Percentiles rank a stretch among this genome's conserved stretches.
phyloP scores from a whole-genome alignment of 1,140 invertebrate species.

The Leptinotarsa texana region DNA sequence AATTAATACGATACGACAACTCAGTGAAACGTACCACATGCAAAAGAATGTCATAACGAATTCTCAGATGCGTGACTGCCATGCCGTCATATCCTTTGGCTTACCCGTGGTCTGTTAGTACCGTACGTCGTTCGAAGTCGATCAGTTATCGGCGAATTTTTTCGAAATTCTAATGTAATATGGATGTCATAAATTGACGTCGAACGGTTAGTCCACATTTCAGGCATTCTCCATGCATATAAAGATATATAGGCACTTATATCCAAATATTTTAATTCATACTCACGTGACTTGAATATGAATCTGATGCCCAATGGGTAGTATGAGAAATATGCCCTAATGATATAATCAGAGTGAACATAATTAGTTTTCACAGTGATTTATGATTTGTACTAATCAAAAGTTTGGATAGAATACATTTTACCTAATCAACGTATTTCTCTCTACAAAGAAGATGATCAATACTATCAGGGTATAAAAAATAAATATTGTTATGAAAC shows the following conservation, averaged over 20 bases:
- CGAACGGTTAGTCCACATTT: slow-evolving; percentile 5
- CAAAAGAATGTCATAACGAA: neutral
- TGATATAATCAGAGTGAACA: neutral
- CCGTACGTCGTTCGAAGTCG: neutral
- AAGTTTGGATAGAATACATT: no score
- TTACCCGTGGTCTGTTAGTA: neutral
- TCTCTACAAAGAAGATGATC: no score
- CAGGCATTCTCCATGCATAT: neutral
- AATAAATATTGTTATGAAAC: no score
- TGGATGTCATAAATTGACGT: slow-evolving; percentile 8
- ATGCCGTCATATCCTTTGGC: neutral
- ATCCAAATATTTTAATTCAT: neutral
- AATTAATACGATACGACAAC: no score
- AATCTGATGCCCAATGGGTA: neutral
- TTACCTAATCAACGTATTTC: no score
- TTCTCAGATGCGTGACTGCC: neutral
- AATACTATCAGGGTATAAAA: no score
- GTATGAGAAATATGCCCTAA: neutral
- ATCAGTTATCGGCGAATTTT: neutral
- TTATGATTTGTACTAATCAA: no score
- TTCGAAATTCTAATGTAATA: neutral
- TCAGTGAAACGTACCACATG: no score
- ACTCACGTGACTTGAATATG: neutral
- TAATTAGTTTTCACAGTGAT: neutral
- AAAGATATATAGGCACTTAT: neutral